These are phyloP conservation scores for Armadillidium nasatum DNA, from an alignment of 1,140 invertebrate species.

Conservation along the genomic window DNA sequence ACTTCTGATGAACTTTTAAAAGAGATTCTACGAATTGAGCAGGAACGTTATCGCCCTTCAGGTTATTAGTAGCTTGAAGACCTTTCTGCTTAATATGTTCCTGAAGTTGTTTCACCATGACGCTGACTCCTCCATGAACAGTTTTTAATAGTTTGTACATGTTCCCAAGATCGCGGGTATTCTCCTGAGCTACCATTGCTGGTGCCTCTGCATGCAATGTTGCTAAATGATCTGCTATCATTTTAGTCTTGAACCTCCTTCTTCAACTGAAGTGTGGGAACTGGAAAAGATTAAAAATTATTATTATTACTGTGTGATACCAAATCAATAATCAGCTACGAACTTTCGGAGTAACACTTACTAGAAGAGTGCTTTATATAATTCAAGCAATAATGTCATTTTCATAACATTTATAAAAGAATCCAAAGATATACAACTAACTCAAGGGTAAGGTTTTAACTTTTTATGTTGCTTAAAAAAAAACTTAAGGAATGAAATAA, in stretches of 20 bases:
- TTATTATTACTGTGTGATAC: too few relatives aligned
- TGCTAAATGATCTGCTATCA: conserved; percentile 79
- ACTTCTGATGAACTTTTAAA: conserved; percentile 84
- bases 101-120: conserved; percentile 78
- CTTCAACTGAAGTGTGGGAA: conserved; percentile 63
- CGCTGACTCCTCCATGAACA: conserved; percentile 67
- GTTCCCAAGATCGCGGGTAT: conserved; percentile 75
- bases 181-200: conserved; percentile 75
- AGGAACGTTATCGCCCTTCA: conserved; percentile 78
- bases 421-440: too few relatives aligned
- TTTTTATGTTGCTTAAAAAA: too few relatives aligned
- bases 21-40: conserved; percentile 90
- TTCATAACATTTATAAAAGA: too few relatives aligned
- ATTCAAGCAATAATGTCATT: background rate
- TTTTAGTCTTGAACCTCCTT: conserved; percentile 72
- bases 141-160: conserved; percentile 86
- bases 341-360: background rate
- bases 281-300: conserved; percentile 48
- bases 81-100: conserved; percentile 78
- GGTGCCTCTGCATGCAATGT: conserved; percentile 82
- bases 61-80: conserved; percentile 59
- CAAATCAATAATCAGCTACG: background rate
- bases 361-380: background rate
- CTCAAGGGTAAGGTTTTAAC: too few relatives aligned
- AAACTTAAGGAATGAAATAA: too few relatives aligned